These are phyloP conservation scores for Fopius arisanus DNA, from an alignment of 1,140 invertebrate species.

Conservation along the genomic window DNA sequence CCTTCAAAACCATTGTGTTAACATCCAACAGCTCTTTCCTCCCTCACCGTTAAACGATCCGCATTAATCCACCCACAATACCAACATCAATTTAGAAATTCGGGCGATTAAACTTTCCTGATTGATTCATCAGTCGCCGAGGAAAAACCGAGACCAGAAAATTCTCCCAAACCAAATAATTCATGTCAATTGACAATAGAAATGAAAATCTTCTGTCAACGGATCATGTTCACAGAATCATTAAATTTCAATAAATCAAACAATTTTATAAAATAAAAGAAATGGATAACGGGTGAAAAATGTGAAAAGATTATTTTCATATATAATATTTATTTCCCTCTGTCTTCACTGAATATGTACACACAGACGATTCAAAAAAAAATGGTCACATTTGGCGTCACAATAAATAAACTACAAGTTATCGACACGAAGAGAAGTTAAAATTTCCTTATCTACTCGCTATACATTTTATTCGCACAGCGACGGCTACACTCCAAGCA, in stretches of 20 bases:
- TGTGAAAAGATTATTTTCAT: too few relatives aligned
- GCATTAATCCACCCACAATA: background rate
- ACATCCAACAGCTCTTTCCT: background rate
- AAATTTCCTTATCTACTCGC: background rate
- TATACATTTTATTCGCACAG: background rate
- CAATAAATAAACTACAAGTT: background rate
- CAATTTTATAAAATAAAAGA: too few relatives aligned
- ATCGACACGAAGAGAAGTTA: background rate
- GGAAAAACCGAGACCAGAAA: background rate
- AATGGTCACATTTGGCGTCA: background rate
- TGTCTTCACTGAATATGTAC: background rate
- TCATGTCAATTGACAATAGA: too few relatives aligned
- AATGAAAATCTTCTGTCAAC: too few relatives aligned
- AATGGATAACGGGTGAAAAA: too few relatives aligned
- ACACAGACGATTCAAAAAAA: background rate
- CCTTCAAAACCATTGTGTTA: conserved; percentile 5
- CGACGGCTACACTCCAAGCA: background rate
- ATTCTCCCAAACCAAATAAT: background rate
- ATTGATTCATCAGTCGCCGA: background rate
- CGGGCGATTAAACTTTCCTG: background rate
- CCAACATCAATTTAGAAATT: background rate
- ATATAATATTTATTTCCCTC: background rate
- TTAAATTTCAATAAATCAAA: too few relatives aligned
- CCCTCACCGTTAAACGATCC: background rate
- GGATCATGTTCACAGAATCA: too few relatives aligned